Conservation (phyloP, 2,113 vertebrate genomes). For the Apodemus speciosus region DNA sequence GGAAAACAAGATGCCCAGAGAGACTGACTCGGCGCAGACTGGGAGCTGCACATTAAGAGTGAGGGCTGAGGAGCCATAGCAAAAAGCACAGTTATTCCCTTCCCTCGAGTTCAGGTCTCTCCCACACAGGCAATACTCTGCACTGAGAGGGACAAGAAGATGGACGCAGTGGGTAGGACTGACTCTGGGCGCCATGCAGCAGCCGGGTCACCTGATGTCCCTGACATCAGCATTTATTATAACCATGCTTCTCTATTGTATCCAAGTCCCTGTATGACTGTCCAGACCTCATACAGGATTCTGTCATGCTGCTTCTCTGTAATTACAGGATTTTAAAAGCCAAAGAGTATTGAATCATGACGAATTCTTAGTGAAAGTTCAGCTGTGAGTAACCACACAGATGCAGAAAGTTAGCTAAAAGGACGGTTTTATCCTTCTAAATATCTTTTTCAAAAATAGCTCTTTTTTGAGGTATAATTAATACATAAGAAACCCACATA, state of each 20-base stretch:
- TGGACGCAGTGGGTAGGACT: background rate
- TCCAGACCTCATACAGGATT: background rate
- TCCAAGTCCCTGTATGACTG: background rate
- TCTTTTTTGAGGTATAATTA: constrained; percentile 7
- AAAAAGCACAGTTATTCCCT: background rate
- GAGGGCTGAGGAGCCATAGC: background rate
- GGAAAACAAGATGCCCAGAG: background rate
- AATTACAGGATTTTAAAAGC: constrained; percentile 2
- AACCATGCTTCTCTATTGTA: background rate
- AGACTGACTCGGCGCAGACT: background rate
- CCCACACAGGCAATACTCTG: background rate
- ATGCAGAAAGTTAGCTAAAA: constrained; percentile 34
- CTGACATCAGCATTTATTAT: background rate
- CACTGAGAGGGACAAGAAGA: background rate
- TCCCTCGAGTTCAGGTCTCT: background rate
- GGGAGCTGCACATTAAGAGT: background rate
- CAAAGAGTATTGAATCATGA: background rate
- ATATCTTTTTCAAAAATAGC: background rate
- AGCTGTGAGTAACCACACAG: background rate
- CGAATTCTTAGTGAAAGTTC: constrained; percentile 42
- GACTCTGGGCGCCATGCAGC: background rate
- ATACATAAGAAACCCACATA: background rate
- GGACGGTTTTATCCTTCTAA: background rate
- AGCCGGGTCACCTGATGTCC: background rate
- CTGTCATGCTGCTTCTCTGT: background rate